Evolutionary conservation across 1,140 invertebrate genomes (phyloP), one percentile per base, ranked within the genome.

Genomic region (Lutraria rhynchaena): DNA sequence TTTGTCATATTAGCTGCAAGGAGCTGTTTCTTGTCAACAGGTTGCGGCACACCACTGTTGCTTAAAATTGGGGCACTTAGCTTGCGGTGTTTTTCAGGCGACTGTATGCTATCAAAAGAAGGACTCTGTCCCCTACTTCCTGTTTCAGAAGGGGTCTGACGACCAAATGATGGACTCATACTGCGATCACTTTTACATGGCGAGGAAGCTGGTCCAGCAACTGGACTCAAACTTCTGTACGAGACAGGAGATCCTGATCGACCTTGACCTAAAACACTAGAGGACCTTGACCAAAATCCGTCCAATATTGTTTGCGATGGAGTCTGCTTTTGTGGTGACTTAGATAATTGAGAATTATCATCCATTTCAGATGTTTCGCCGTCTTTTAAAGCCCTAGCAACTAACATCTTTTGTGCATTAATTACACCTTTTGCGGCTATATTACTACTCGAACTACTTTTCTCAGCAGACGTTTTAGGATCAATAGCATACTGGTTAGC

Each of bases 1-100:
- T 81, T 81, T 19, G 78, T 81, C 78, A 81, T 73, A 65, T 81
- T 81, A 51, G 78, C 70, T 53, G 78, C 65, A 29, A 71, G 37
- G 13, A 81, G 29, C 29, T 81, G 78, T 4, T 61, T 63, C 29
- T 73, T 57, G 35, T 73, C 60, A 19, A 81, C 22, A 35, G 73
- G 63, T 29, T 81, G 78, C 13, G 74, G 58, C 13, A 74, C 17
- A 31, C 22, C 37, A 53, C 37, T 63, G 5, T n/a, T 58, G 13
- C n/a, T 15, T 19, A 33, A 60, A 22, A 24, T 19, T 19, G 17
- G 19, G 3, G 11, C 15, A 22, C n/a, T 17, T 17, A 49, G 33
- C 19, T 67, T 37, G 15, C 15, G 31, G 9, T 49, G 15, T 63
- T 75, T 75, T 29, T 75, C 73, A 9, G 73, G 58, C 0, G 44